Conservation (phyloP, 2,888 invertebrate species). For the Heliconius aoede region DNA sequence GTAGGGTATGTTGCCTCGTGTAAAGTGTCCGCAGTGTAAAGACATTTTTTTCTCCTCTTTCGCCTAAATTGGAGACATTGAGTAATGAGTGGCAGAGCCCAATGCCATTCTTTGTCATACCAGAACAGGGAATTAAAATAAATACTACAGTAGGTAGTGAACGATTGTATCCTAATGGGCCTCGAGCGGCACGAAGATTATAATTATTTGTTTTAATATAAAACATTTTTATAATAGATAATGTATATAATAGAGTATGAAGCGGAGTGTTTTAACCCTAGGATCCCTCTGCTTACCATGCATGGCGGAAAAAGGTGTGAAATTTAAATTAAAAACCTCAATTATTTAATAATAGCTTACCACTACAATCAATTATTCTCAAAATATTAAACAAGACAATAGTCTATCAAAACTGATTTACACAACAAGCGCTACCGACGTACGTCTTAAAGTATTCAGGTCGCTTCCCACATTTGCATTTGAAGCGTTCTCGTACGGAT, state of each 20-base stretch:
- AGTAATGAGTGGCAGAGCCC: no score
- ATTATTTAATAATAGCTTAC: background rate
- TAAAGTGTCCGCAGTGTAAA: no score
- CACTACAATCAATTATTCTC: background rate
- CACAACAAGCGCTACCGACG: constrained; percentile 45
- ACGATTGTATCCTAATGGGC: no score
- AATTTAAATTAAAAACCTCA: background rate
- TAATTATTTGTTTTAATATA: no score
- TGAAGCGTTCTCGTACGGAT: constrained; percentile 44
- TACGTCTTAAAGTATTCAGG: constrained; percentile 49
- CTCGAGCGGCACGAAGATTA: no score
- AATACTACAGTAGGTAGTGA: no score
- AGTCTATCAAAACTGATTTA: constrained; percentile 42
- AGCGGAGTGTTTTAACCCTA: background rate
- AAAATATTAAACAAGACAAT: constrained; percentile 12
- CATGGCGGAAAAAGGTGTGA: no score
- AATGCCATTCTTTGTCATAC: no score
- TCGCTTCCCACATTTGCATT: constrained; percentile 49
- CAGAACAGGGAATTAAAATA: no score
- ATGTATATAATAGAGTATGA: background rate
- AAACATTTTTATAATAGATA: background rate
- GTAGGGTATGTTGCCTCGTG: no score
- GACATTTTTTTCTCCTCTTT: no score
- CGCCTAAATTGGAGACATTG: no score
- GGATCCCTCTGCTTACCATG: background rate